Evolutionary conservation across 2,113 vertebrate species (phyloP).

Genomic region (Erythrolamprus reginae): DNA sequence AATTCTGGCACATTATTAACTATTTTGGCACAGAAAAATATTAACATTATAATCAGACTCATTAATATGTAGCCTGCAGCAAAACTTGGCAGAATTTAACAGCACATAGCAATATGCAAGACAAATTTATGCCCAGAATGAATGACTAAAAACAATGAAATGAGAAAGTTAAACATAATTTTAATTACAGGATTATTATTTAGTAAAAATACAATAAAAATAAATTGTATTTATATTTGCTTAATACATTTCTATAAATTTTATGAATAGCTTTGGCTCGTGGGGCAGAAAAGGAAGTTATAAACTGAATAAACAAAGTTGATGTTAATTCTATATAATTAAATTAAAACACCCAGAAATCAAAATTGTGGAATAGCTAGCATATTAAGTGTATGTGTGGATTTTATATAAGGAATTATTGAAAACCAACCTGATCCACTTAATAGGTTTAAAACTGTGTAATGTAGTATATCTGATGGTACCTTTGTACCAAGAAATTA

Average conservation of each 20-base stretch:
- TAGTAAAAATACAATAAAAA: slow-evolving; percentile 25
- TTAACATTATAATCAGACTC: neutral
- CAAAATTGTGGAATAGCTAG: neutral
- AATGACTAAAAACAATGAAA: slow-evolving; percentile 3
- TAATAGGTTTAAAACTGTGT: neutral
- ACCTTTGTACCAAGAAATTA: neutral
- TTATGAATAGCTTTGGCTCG: neutral
- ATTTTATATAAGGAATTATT: neutral
- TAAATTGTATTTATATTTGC: neutral
- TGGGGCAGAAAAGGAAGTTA: neutral
- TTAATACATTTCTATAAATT: slow-evolving; percentile 26
- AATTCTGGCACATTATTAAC: neutral
- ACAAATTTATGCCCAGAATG: neutral
- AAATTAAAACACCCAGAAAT: neutral
- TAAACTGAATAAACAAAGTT: neutral
- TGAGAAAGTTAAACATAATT: neutral
- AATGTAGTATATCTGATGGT: neutral
- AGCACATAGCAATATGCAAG: neutral
- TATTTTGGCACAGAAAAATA: neutral
- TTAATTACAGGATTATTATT: neutral
- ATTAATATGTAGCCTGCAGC: neutral
- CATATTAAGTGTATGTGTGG: neutral
- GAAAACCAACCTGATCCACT: neutral
- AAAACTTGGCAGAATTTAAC: neutral
- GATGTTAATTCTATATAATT: neutral